phyloP scores from a whole-genome alignment of 2,888 invertebrate genomes.

The Bembecia ichneumoniformis region DNA sequence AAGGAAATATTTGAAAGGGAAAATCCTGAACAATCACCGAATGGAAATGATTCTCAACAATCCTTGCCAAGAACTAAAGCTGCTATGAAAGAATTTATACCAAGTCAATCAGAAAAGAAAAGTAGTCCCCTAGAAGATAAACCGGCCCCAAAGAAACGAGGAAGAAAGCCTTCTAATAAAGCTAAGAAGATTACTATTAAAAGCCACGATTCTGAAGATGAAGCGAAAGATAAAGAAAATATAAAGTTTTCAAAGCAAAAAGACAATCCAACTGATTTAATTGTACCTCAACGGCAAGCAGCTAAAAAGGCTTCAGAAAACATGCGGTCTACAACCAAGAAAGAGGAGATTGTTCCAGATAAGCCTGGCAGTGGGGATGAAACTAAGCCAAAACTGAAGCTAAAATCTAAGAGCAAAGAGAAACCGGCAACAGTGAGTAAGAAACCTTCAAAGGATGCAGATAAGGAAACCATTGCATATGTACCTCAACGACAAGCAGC shows the following conservation, averaged over 20 bases:
- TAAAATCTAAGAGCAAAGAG: slow-evolving; percentile 62
- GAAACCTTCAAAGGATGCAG: slow-evolving; percentile 69
- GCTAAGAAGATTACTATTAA: slow-evolving; percentile 44
- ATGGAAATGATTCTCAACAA: slow-evolving; percentile 79
- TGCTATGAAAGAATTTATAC: slow-evolving; percentile 86
- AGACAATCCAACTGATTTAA: slow-evolving; percentile 82
- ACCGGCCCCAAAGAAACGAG: slow-evolving; percentile 53
- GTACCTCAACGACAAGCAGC: slow-evolving; percentile 93
- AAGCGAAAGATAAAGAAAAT: slow-evolving; percentile 65
- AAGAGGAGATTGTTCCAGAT: slow-evolving; percentile 49
- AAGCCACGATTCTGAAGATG: slow-evolving; percentile 48
- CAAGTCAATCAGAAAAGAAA: slow-evolving; percentile 53
- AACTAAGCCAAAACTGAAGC: slow-evolving; percentile 44
- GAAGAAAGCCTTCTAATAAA: slow-evolving; percentile 61
- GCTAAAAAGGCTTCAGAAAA: slow-evolving; percentile 93
- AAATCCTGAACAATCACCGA: slow-evolving; percentile 73
- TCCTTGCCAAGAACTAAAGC: slow-evolving; percentile 84
- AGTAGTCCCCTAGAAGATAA: slow-evolving; percentile 31
- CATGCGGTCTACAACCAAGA: slow-evolving; percentile 78
- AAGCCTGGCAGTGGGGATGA: slow-evolving; percentile 47
- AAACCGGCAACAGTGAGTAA: slow-evolving; percentile 34
- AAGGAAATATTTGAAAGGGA: slow-evolving; percentile 70
- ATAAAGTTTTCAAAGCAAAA: slow-evolving; percentile 60
- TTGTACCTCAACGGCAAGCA: slow-evolving; percentile 91
- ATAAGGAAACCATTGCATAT: slow-evolving; percentile 81